Conservation (phyloP, 1,140 invertebrate genomes). For the Limonius californicus region DNA sequence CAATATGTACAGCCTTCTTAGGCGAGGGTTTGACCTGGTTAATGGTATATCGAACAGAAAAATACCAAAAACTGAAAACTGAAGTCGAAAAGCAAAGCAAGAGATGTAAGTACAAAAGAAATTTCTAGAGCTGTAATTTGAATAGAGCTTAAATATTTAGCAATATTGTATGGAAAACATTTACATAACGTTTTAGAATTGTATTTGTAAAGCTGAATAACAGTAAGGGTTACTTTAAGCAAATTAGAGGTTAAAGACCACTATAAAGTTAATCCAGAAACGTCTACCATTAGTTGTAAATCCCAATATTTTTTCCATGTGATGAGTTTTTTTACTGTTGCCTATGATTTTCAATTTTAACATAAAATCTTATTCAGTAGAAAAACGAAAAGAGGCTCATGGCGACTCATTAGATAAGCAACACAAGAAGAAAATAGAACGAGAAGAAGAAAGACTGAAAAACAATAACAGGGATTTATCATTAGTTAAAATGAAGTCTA, state of each 20-base stretch:
- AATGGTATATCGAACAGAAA: conserved; percentile 96
- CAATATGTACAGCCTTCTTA: conserved; percentile 91
- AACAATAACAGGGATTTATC: conserved; percentile 97
- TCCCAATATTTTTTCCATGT: no score
- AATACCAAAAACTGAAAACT: conserved; percentile 94
- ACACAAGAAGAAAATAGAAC: conserved; percentile 96
- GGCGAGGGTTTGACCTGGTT: conserved; percentile 98
- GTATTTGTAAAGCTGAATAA: no score
- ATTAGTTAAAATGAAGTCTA: conserved; percentile 99
- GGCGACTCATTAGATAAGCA: conserved; percentile 90
- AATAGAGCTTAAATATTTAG: no score
- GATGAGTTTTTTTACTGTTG: no score
- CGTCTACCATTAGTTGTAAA: no score
- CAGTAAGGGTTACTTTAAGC: no score
- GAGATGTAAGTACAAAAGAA: conserved; percentile 68
- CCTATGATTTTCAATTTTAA: no score
- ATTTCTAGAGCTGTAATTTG: not conserved
- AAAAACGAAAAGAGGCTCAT: conserved; percentile 95
- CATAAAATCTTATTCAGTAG: no score
- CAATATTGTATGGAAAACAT: no score
- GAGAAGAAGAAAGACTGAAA: conserved; percentile 97
- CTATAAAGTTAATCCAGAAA: no score
- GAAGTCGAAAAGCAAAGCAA: conserved; percentile 96
- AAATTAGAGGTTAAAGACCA: no score
- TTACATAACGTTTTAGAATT: no score